Evolutionary conservation across 1,140 invertebrate species (phyloP), one percentile per base, ranked within the genome.

Genomic region (Tribolium madens): DNA sequence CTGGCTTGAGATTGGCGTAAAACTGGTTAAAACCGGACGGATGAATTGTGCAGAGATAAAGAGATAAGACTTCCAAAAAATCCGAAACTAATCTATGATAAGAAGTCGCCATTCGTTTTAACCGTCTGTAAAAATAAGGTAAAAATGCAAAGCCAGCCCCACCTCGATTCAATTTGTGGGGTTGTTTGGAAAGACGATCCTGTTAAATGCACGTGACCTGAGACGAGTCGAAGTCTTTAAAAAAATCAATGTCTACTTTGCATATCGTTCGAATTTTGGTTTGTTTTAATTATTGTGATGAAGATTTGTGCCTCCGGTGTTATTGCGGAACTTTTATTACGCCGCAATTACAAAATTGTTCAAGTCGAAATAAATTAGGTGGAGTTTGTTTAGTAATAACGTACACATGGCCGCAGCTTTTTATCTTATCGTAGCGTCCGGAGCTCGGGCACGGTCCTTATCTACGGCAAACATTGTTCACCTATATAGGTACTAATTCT

Each of bases 361-460:
- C 57, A 64, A 26, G 57, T 33, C 57, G 57, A 64, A 64, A 64
- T 64, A 64, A 64, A 64, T 64, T 64, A 64, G 57, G 57, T 64
- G 57, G 57, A 64, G 57, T 64, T 64, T 64, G 57, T 64, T 64
- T 64, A 64, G 57, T 64, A 64, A 64, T 64, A 64, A 64, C 57
- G 26, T 64, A 64, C 50, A 72, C 50, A 68, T 69, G 73, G 31
- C 78, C 74, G 78, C 76, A 60, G 73, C 46, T 64, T 69, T 47
- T 79, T 79, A 79, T 79, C 78, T 79, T 79, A 79, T 79, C 78
- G 48, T 70, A 47, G 50, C 70, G 78, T 76, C 78, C 78, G 36
- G 75, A 79, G 71, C 75, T 46, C 36, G 57, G 72, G 75, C 78
- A 70, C 64, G 78, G 75, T 71, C 64, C 31, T 79, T 79, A 79